Evolutionary conservation across 2,113 vertebrate species (phyloP).

Genomic region (Psephotus haematonotus): DNA sequence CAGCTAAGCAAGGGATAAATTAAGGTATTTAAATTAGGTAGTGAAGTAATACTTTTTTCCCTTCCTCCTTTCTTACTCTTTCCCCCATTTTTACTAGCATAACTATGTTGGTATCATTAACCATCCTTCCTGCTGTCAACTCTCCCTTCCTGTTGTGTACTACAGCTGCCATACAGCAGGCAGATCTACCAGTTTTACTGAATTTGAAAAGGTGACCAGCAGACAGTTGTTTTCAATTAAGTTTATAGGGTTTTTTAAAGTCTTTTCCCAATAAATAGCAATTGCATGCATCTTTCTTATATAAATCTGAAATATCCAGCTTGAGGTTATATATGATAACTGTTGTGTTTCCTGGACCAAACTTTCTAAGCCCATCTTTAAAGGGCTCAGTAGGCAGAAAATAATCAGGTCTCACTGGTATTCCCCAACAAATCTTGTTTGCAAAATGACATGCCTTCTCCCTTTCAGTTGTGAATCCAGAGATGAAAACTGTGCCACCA

Average conservation of each 20-base stretch:
- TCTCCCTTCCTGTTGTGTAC: accelerated
- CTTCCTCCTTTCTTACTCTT: background rate
- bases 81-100: background rate
- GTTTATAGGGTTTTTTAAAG: background rate
- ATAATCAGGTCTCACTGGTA: background rate
- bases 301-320: background rate
- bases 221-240: background rate
- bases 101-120: background rate
- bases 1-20: background rate
- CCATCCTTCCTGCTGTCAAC: accelerated
- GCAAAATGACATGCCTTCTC: background rate
- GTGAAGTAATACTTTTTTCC: background rate
- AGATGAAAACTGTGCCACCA: background rate
- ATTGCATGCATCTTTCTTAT: accelerated
- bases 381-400: background rate
- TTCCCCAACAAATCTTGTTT: background rate
- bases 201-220: background rate
- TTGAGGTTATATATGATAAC: background rate
- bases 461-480: background rate
- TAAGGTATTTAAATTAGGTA: background rate
- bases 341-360: accelerated
- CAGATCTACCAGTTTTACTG: background rate
- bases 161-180: background rate
- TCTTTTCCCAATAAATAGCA: background rate
- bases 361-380: background rate